Percentiles rank a stretch among this genome's conserved stretches.
These are phyloP conservation scores for Prenolepis imparis DNA, from an alignment of 2,888 invertebrate genomes.

Conservation along the genomic window DNA sequence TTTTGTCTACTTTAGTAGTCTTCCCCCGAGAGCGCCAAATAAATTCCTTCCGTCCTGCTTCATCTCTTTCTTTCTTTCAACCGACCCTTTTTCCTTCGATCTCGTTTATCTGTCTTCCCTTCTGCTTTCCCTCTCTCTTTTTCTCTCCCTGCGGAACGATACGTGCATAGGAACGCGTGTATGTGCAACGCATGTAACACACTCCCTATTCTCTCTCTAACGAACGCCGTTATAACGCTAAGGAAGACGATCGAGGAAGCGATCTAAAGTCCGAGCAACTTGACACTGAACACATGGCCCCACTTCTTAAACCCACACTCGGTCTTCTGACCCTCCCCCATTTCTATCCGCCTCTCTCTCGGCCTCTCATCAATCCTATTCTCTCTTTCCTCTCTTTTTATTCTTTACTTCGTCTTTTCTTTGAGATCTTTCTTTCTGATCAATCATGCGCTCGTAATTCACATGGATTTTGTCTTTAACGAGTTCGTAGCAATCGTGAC, in stretches of 20 bases:
- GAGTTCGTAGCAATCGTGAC: background rate
- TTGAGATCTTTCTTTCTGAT: slow-evolving; percentile 43
- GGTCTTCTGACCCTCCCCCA: slow-evolving; percentile 80
- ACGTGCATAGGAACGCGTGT: slow-evolving; percentile 51
- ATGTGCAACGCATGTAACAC: slow-evolving; percentile 55
- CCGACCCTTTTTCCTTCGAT: slow-evolving; percentile 25
- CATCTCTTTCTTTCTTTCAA: slow-evolving; percentile 5
- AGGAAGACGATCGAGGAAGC: slow-evolving; percentile 68
- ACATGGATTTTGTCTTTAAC: slow-evolving; percentile 17
- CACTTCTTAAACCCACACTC: slow-evolving; percentile 85
- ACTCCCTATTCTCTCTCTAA: slow-evolving; percentile 49
- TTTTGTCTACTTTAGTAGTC: slow-evolving; percentile 41
- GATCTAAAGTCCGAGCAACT: slow-evolving; percentile 81
- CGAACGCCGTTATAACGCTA: slow-evolving; percentile 48
- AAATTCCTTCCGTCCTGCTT: slow-evolving; percentile 22
- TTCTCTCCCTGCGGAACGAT: slow-evolving; percentile 30
- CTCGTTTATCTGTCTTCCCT: slow-evolving; percentile 42
- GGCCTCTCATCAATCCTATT: slow-evolving; percentile 14
- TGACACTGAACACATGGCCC: slow-evolving; percentile 86
- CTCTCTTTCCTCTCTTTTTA: slow-evolving; percentile 41
- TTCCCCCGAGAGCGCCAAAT: slow-evolving; percentile 1
- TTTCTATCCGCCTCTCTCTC: slow-evolving; percentile 57
- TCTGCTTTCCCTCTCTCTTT: slow-evolving; percentile 57
- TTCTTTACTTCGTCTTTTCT: slow-evolving; percentile 40
- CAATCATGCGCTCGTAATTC: slow-evolving; percentile 19